Conservation (phyloP, 1,140 invertebrate species). For the Drosophila lini region DNA sequence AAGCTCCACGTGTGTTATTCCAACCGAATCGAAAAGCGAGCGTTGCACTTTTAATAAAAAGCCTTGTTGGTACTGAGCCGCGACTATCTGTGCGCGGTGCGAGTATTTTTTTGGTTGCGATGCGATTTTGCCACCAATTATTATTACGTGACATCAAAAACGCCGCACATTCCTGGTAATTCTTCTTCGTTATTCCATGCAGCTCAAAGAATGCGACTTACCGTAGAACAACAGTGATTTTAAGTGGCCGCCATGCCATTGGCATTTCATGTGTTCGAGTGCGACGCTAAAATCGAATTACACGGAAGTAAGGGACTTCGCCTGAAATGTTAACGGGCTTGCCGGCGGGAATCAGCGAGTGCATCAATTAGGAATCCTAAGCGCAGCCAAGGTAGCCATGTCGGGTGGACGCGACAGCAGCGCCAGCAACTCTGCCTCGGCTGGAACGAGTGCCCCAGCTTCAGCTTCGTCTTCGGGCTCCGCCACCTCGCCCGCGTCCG, state of each 20-base stretch:
- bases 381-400: constrained; percentile 46
- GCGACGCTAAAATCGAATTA: constrained; percentile 57
- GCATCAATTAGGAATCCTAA: constrained; percentile 12
- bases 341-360: constrained; percentile 25
- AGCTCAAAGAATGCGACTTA: neutral
- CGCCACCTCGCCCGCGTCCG: constrained; percentile 64
- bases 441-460: constrained; percentile 22
- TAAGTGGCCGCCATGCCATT: constrained; percentile 29
- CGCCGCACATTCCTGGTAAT: constrained; percentile 32
- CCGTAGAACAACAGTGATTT: constrained; percentile 1
- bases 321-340: constrained; percentile 44
- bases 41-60: neutral
- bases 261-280: constrained; percentile 49
- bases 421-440: constrained; percentile 43
- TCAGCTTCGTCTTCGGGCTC: constrained; percentile 15
- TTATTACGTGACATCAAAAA: constrained; percentile 58
- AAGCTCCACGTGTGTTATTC: neutral
- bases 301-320: constrained; percentile 10
- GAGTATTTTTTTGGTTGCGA: constrained; percentile 18
- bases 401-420: constrained; percentile 78
- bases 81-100: constrained; percentile 3
- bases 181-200: neutral
- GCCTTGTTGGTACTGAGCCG: neutral
- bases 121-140: constrained; percentile 59
- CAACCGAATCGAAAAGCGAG: constrained; percentile 2